Evolutionary conservation across 2,888 invertebrate genomes (phyloP), one percentile per base, ranked within the genome.

Genomic region (Eilema griseolum): DNA sequence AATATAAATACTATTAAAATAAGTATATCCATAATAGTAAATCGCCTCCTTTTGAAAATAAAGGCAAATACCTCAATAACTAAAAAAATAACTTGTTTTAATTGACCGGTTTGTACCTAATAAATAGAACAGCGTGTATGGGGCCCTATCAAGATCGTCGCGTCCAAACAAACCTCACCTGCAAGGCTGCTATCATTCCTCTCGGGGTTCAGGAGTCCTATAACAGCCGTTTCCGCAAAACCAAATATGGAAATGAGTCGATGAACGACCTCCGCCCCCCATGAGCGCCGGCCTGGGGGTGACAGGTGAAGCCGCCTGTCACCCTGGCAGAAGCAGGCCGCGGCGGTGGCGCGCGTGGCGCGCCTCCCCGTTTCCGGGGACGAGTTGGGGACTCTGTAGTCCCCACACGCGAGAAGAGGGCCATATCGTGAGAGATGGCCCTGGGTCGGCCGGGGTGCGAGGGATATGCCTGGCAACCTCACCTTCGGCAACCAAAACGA

Each of bases 31-130:
- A 85, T 94, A 93, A 93, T 94, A 94, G 93, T 92, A 89, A 95
- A 94, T 93, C 91, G 93, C 94, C 95, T 93, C 93, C 91, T 93
- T 93, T 93, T 92, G 83, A 93, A 92, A 93, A 94, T 93, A 93
- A 93, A 93, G 93, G 93, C 89, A 92, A 91, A 92, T 95, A 95
- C 95, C 95, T 95, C 95, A 95, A 92, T 93, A 91, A 93, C 88
- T 89, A 88, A 88, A 84, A 88, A 88, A 84, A 86, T 70, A 82
- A 77, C 77, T 93, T 89, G 93, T 93, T 94, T 94, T 90, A 89
- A 89, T 94, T 89, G 72, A 77, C 75, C 74, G 61, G 66, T 71
- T 78, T 70, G 70, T 69, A 74, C 75, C 76, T 80, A 70, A 77
- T 70, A 80, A 79, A n/a, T n/a, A 77, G 26, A 14, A 28, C 59